phyloP scores from a whole-genome alignment of 1,140 invertebrate species.

The Hirudo medicinalis region DNA sequence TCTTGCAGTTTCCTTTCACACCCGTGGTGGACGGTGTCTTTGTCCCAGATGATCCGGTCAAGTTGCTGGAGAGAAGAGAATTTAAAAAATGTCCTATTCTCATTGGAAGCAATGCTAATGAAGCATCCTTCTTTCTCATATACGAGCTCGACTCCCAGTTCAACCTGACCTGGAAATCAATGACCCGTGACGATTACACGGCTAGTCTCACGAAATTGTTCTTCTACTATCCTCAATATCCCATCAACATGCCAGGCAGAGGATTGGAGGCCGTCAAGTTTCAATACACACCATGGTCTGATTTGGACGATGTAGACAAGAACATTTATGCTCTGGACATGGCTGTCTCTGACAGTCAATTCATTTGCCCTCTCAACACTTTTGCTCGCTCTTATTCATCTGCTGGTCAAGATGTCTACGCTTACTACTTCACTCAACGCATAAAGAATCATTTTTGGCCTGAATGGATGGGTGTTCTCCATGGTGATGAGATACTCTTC shows the following conservation, averaged over 20 bases:
- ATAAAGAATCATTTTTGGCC: conserved; percentile 65
- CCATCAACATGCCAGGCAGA: conserved; percentile 53
- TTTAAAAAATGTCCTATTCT: conserved; percentile 88
- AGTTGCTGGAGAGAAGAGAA: conserved; percentile 60
- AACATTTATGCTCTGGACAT: conserved; percentile 64
- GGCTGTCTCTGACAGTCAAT: conserved; percentile 89
- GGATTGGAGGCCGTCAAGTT: conserved; percentile 72
- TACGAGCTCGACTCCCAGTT: conserved; percentile 50
- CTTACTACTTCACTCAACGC: conserved; percentile 85
- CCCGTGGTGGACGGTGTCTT: conserved; percentile 80
- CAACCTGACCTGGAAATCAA: conserved; percentile 28
- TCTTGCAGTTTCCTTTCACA: conserved; percentile 55
- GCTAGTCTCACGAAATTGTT: conserved; percentile 26
- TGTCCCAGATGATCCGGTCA: conserved; percentile 63
- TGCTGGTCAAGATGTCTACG: conserved; percentile 61
- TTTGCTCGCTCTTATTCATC: conserved; percentile 76
- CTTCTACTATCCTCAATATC: conserved; percentile 34
- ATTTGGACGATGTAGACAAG: conserved; percentile 50
- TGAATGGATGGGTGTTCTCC: conserved; percentile 82
- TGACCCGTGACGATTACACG: conserved; percentile 60
- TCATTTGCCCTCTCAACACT: conserved; percentile 86
- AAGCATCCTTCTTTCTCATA: conserved; percentile 76
- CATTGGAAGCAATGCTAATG: conserved; percentile 84
- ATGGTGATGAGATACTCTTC: conserved; percentile 83
- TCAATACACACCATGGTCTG: conserved; percentile 80